phyloP scores from a whole-genome alignment of 2,113 vertebrate genomes.

The Aldabrachelys gigantea region DNA sequence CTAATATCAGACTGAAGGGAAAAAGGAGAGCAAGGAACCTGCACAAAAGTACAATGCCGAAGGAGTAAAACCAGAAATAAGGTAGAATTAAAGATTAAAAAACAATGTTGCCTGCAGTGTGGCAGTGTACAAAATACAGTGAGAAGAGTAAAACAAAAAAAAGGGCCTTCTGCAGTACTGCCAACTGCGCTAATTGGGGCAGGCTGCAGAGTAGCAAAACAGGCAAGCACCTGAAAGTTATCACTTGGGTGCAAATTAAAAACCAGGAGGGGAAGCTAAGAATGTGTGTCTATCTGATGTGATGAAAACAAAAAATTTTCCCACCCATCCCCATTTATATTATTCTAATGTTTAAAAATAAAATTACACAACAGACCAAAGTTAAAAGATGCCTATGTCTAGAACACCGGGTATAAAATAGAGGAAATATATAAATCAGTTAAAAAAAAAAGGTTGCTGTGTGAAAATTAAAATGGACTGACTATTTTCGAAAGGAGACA shows the following conservation, averaged over 20 bases:
- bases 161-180: not conserved
- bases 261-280: not conserved
- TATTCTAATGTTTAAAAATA: not conserved
- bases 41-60: not conserved
- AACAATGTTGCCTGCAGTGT: accelerated
- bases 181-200: not conserved
- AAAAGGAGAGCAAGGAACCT: not conserved
- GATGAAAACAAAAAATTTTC: accelerated
- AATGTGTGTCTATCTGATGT: not conserved
- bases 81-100: not conserved
- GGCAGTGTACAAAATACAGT: not conserved
- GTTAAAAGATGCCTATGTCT: not conserved
- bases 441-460: too few relatives aligned
- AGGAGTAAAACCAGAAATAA: not conserved
- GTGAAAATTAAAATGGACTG: too few relatives aligned
- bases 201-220: not conserved
- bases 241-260: not conserved
- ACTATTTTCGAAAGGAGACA: not conserved
- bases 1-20: not conserved
- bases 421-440: too few relatives aligned
- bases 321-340: not conserved
- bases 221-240: not conserved
- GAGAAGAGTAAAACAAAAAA: not conserved
- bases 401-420: not conserved
- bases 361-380: not conserved